Evolutionary conservation across 1,140 invertebrate genomes (phyloP).

Genomic region (Anastrepha ludens): DNA sequence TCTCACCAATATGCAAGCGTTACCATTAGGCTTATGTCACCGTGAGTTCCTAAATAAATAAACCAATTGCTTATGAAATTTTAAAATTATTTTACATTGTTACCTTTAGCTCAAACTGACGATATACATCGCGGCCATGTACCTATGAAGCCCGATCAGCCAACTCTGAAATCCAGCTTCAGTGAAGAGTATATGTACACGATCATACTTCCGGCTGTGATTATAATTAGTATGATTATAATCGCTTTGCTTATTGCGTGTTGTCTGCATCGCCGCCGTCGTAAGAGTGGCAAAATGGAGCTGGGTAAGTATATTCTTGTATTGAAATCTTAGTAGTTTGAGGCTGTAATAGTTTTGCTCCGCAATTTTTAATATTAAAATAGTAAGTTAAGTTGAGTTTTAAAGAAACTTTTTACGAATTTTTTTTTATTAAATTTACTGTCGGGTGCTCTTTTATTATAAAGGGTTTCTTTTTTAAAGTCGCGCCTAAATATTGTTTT

Average conservation of each 20-base stretch:
- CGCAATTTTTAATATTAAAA: no score
- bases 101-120: constrained; percentile 63
- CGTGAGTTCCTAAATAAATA: constrained; percentile 69
- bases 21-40: constrained; percentile 83
- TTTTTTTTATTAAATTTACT: no score
- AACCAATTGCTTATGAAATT: not conserved
- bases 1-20: constrained; percentile 80
- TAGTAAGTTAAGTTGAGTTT: no score
- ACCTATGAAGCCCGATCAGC: constrained; percentile 74
- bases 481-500: no score
- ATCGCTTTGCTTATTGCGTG: constrained; percentile 92
- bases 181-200: constrained; percentile 89
- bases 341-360: not conserved
- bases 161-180: constrained; percentile 74
- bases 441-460: no score
- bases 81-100: constrained; percentile 1
- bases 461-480: no score
- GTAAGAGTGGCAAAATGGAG: constrained; percentile 88
- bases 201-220: constrained; percentile 91
- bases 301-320: constrained; percentile 75
- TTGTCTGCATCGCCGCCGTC: constrained; percentile 87
- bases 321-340: no score
- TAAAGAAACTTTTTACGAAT: no score
- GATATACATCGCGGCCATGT: constrained; percentile 64
- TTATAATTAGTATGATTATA: constrained; percentile 91